Percentiles rank a stretch among this genome's conserved stretches.
Conservation (phyloP, 2,797 vertebrate species). For the Leuciscus waleckii region DNA sequence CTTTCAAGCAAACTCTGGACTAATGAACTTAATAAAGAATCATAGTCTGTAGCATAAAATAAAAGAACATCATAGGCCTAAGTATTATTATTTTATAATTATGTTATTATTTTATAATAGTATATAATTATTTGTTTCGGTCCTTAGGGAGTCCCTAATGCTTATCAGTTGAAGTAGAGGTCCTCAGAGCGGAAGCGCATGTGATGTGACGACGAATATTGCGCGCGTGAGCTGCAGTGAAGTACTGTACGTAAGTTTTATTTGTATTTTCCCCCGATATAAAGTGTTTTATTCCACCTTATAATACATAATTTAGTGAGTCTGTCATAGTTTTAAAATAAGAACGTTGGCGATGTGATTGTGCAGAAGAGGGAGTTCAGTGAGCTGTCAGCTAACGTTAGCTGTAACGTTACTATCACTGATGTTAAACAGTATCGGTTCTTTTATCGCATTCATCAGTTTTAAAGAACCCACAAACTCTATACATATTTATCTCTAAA, state of each 20-base stretch:
- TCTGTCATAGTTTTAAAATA: neutral
- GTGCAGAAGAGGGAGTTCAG: neutral
- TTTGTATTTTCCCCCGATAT: rapidly evolving
- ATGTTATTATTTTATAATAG: neutral
- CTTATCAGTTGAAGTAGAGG: neutral
- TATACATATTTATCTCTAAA: neutral
- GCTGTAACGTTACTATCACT: neutral
- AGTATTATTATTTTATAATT: neutral
- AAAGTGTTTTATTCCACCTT: neutral
- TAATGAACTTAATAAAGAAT: neutral
- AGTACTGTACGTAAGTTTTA: neutral
- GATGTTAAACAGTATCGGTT: neutral
- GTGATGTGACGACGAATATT: slow-evolving; percentile 34
- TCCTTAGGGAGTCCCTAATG: too few relatives aligned
- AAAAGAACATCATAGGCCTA: neutral
- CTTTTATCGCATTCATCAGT: neutral
- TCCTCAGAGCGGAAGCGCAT: neutral
- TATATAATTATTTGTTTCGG: neutral
- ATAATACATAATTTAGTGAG: neutral
- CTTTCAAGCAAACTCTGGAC: neutral
- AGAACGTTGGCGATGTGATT: neutral
- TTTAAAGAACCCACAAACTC: neutral
- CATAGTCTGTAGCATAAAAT: neutral
- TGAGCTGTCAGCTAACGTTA: neutral
- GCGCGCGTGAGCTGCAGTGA: slow-evolving; percentile 6